Evolutionary conservation across 1,140 invertebrate species (phyloP).

Genomic region (Leptopilina clavipes): DNA sequence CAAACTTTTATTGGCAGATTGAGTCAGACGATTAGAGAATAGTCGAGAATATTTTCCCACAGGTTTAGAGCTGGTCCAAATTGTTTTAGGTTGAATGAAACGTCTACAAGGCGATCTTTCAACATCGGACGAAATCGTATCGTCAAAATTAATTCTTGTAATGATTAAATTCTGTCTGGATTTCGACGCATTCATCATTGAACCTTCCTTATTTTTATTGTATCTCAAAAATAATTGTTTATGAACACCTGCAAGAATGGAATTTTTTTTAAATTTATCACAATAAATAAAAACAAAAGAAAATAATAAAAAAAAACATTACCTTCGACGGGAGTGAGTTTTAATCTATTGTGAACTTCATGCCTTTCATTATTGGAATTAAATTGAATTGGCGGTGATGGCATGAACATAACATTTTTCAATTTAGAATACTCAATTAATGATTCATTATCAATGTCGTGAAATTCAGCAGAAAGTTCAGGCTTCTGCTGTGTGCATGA

Average conservation of each 20-base stretch:
- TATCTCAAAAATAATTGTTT: slow-evolving; percentile 63
- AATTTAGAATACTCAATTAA: slow-evolving; percentile 37
- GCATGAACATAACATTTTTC: slow-evolving; percentile 56
- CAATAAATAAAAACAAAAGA: neutral
- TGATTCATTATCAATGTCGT: neutral
- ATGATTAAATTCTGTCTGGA: slow-evolving; percentile 41
- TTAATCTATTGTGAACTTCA: slow-evolving; percentile 51
- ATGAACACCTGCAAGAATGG: slow-evolving; percentile 50
- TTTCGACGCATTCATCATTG: slow-evolving; percentile 47
- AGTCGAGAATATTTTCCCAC: slow-evolving; percentile 59
- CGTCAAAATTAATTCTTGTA: slow-evolving; percentile 63
- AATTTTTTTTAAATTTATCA: neutral
- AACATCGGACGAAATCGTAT: slow-evolving; percentile 44
- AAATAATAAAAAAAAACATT: slow-evolving; percentile 33
- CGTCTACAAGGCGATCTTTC: slow-evolving; percentile 42
- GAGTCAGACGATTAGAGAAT: slow-evolving; percentile 50
- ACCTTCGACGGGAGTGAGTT: slow-evolving; percentile 64
- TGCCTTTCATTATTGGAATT: slow-evolving; percentile 46
- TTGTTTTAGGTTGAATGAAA: slow-evolving; percentile 33
- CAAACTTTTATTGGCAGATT: slow-evolving; percentile 47
- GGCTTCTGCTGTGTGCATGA: slow-evolving; percentile 20
- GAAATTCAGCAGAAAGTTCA: neutral
- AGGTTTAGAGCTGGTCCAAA: slow-evolving; percentile 21
- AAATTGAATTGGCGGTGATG: slow-evolving; percentile 62
- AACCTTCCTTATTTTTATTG: slow-evolving; percentile 43